Evolutionary conservation across 1,140 invertebrate genomes (phyloP), one percentile per base, ranked within the genome.

Genomic region (Homarus americanus): DNA sequence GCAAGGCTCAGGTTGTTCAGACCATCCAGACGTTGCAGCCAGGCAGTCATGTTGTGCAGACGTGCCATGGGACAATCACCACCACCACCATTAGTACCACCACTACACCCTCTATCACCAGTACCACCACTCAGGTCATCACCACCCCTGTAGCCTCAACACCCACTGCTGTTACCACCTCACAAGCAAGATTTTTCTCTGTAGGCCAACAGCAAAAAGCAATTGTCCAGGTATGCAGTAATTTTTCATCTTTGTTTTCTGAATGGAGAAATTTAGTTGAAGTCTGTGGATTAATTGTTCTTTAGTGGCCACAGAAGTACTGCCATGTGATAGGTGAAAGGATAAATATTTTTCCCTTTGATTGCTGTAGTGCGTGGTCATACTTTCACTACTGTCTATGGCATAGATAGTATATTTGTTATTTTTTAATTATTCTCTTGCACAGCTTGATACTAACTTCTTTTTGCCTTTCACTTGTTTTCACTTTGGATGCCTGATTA

Each of bases 161-260:
- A 15, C 34, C 75, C 28, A 58, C 15, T 58, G 53, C 53, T 58
- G 17, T 58, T 24, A 79, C 76, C 72, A 79, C 78, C 5, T 49
- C 87, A 41, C 87, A 89, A 41, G 78, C 87, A n/a, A 66, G 87
- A 53, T 89, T 89, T 78, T 89, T 89, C 79, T 89, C 87, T 15
- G 87, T 89, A 58, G 87, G 87, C 36, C 87, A 89, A 63, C 87
- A 89, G 12, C 87, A 82, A 38, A 89, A 89, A 38, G 82, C 87
- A 38, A 89, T 89, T 75, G 87, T 89, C 38, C 87, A 89, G 87
- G 87, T 89, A 53, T 34, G 69, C 15, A n/a, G n/a, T 49, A 49
- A 58, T 24, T 24, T 49, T 10, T 49, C 15, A 49, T 49, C 24
- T 58, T 58, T 58, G 17, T 17, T 49, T 49, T 49, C 9, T 49